Evolutionary conservation across 2,888 invertebrate genomes (phyloP), one percentile per base, ranked within the genome.

Genomic region (Lymantria monacha): DNA sequence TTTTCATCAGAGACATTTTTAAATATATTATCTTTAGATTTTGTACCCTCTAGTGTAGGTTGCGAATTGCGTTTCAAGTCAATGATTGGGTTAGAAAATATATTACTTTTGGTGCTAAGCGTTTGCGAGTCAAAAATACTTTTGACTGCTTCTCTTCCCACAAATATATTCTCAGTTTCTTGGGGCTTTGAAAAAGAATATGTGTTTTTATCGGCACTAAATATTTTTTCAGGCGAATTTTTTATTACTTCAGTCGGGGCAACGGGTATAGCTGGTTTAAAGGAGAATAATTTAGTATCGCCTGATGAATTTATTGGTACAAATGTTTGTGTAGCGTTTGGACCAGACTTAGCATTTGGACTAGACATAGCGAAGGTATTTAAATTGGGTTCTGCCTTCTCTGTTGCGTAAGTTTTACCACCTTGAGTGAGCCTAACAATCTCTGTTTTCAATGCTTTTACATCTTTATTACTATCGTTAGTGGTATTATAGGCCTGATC

Each of bases 401-500:
- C 79, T 30, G 50, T 63, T n/a, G 54, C 52, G 54, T 59, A 58
- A 33, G 42, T 57, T 70, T 72, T 84, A 12, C 76, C 76, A 14
- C 79, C 77, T 59, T 79, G 79, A 38, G 69, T 62, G 13, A 85
- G 55, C 57, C 72, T 83, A 53, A 76, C 73, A 43, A 90, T 74
- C 60, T 89, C 90, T 1, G 72, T 54, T 72, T 83, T 87, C 36
- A 91, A 69, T 38, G 63, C 59, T 51, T 69, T 59, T 30, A 89
- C 60, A 63, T 87, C 79, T 72, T 87, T 90, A 58, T 87, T 85
- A 51, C 85, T 89, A 57, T 91, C 91, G 60, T 91, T 91, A 1
- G 65, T 60, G 8, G 91, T 91, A 58, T 84, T 79, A 59, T 88
- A 91, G 1, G 83, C 85, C 61, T 89, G 92, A 70, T 93, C 93